phyloP scores from a whole-genome alignment of 2,113 vertebrate genomes.

The Lepus timidus region DNA sequence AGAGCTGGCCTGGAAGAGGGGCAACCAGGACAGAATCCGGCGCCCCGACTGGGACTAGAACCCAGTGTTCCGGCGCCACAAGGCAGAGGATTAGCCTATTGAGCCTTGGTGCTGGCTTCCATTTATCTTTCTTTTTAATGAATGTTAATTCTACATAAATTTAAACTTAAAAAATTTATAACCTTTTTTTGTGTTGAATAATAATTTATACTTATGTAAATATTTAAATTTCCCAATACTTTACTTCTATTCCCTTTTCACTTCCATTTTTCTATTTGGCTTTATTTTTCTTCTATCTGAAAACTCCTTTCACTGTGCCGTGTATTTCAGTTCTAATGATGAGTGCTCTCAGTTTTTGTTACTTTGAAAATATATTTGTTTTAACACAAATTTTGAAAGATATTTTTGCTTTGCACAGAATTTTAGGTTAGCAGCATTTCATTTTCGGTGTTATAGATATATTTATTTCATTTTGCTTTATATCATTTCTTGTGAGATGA shows the following conservation, averaged over 20 bases:
- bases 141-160: not conserved
- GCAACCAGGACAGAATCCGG: too few relatives aligned
- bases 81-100: too few relatives aligned
- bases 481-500: slow-evolving; percentile 1
- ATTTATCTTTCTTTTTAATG: not conserved
- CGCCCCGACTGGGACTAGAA: too few relatives aligned
- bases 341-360: not conserved
- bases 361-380: slow-evolving; percentile 33
- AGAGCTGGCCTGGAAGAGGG: too few relatives aligned
- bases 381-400: not conserved
- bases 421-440: not conserved
- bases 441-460: not conserved
- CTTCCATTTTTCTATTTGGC: not conserved
- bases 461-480: not conserved
- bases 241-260: not conserved
- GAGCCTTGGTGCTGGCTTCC: not conserved
- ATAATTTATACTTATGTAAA: not conserved
- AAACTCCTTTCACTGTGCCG: not conserved
- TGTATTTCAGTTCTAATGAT: not conserved
- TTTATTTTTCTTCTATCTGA: slow-evolving; percentile 1
- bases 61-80: too few relatives aligned
- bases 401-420: not conserved
- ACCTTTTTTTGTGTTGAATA: slow-evolving; percentile 25
- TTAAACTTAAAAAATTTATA: slow-evolving; percentile 30
- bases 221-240: not conserved